Base-by-base conservation (phyloP, 1,140 invertebrate genomes). In the Neuroterus valhalla region DNA sequence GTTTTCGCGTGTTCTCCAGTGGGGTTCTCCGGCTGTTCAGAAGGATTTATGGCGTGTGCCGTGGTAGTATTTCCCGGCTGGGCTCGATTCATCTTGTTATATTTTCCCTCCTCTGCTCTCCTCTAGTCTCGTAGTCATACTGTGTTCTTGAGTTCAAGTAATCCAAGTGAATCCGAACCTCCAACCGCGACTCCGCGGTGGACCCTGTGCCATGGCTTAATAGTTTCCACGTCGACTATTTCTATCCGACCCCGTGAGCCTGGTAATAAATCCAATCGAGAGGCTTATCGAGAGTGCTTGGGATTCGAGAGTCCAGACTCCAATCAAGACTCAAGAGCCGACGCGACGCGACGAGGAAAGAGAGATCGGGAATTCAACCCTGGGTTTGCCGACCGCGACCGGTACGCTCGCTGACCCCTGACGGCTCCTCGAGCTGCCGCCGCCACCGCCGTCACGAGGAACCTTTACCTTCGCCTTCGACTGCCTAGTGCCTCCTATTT, bases 41-140 rank as follows among this genome's bases (percentile, higher is more conserved):
- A 62, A 62, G 55, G 55, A 62, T 62, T 62, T 62, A 62, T 62
- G 55, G 55, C 55, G 55, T 62, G 55, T 62, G 55, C 55, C 55
- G 26, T 31, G n/a, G 23, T 62, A 38, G 55, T 62, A 62, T 62
- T 62, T 62, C 55, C 55, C 55, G 23, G 31, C 55, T 62, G 55
- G 52, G 55, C 52, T 62, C 52, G 52, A 62, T 62, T 62, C 52
- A 62, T 62, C 52, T 62, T 62, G 52, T 26, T 62, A 14, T 26
- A 26, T 23, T 62, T 14, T 19, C 17, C 23, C 46, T 21, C 50
- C 12, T 12, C 26, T 14, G 15, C 11, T 21, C n/a, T 52, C 19
- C 17, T 26, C 2, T 26, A 5, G 17, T 52, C 52, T 62, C 52
- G 11, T 62, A 15, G 21, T 11, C 14, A 12, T 26, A 12, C 23